Base-by-base conservation (phyloP, 2,888 invertebrate species). In the Meta bourneti region DNA sequence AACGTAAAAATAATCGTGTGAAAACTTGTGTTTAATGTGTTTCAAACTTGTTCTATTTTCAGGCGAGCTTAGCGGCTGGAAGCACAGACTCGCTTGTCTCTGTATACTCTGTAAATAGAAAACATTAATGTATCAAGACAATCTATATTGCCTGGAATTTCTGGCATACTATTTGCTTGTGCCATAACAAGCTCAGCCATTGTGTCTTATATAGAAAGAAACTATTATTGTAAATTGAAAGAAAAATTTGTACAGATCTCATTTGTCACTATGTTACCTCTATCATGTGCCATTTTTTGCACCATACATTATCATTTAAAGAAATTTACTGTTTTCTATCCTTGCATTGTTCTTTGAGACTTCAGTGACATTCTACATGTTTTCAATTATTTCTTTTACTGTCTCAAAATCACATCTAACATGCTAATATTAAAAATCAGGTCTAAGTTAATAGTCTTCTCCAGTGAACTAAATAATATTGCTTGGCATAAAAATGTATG, bases 71-170 rank as follows among this genome's bases (percentile, higher is more conserved):
- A 94, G 98, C 98, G 93, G 97, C 97, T 93, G 98, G 98, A 93
- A 97, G 97, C 93, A 96, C 97, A 94, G 98, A 98, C 95, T 97
- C 97, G 94, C 96, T 97, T 93, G 97, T 98, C 94, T 97, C 97
- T 93, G 97, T 98, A 94, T 98, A 98, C 95, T 96, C 92, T 71
- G 89, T 93, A 54, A 92, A 91, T 61, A 90, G 86, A n/a, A 90
- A 82, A 20, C 92, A 93, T 61, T 93, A 83, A 75, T 70, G 48
- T 49, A 72, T 20, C 54, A 34, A 34, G 34, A 79, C 49, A 75
- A 70, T 61, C 70, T 72, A 48, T 79, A 88, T 74, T 16, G 20
- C 74, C 19, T 74, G 74, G 8, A 52, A 52, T 16, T 20, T 52
- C 54, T n/a, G 79, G 13, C 81, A 52, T 74, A 49, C 16, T 16